A percentile compares a stretch with the other conserved stretches of the same genome.
These are phyloP conservation scores for Recurvirostra avosetta DNA, from an alignment of 2,113 vertebrate species.

Conservation along the genomic window DNA sequence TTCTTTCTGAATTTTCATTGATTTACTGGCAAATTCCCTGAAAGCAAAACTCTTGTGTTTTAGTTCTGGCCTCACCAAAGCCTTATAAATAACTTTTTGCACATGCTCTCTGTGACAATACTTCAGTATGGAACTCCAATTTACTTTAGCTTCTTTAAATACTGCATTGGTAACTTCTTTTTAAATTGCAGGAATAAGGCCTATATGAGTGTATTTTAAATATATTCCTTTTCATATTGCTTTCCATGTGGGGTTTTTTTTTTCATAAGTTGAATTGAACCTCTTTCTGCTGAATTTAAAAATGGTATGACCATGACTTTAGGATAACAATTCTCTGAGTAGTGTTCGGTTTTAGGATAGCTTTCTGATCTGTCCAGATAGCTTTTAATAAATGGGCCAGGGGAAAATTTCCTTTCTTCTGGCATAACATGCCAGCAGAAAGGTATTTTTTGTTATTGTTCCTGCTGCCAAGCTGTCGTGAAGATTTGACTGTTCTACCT, in stretches of 20 bases:
- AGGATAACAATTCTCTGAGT: background rate
- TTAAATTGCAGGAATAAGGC: background rate
- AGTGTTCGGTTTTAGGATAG: conserved; percentile 31
- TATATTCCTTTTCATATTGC: background rate
- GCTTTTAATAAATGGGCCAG: conserved; percentile 34
- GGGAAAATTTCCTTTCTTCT: conserved; percentile 51
- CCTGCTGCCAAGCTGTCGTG: conserved; percentile 40
- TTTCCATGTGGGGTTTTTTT: background rate
- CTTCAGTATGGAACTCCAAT: background rate
- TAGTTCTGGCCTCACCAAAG: background rate
- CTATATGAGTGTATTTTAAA: background rate
- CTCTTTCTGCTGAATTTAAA: conserved; percentile 3
- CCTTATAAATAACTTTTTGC: background rate
- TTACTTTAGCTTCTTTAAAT: background rate
- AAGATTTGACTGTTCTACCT: conserved; percentile 46
- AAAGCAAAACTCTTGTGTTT: background rate
- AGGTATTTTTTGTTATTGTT: conserved; percentile 60
- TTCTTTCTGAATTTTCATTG: background rate
- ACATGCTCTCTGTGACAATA: background rate
- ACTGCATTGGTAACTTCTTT: background rate
- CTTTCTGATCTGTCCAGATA: conserved; percentile 27
- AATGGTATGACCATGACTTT: background rate
- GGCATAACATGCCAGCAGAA: conserved; percentile 23
- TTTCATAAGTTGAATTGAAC: background rate
- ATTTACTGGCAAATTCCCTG: background rate